Evolutionary conservation across 2,888 invertebrate genomes (phyloP).

Genomic region (Ophraella communa): DNA sequence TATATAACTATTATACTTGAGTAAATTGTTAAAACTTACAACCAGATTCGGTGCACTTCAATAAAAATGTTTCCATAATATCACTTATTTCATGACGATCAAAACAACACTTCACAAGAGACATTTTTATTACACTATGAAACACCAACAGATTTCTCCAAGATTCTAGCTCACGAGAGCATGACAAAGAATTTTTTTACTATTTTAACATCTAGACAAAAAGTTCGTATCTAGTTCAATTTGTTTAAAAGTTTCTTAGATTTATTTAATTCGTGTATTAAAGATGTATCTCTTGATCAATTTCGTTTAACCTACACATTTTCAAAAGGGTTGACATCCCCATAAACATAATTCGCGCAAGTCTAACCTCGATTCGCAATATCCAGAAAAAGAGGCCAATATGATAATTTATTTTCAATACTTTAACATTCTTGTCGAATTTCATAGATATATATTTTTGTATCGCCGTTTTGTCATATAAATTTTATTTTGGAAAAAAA

Average conservation of each 20-base stretch:
- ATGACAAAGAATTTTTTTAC: slow-evolving; percentile 1
- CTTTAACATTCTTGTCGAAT: too few species aligned
- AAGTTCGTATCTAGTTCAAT: too few species aligned
- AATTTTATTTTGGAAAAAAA: too few species aligned
- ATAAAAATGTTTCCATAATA: slow-evolving; percentile 75
- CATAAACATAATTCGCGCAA: slow-evolving; percentile 4
- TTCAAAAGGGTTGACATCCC: background rate
- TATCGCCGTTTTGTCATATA: too few species aligned
- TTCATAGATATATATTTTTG: too few species aligned
- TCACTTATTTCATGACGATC: slow-evolving; percentile 77
- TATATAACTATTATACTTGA: too few species aligned
- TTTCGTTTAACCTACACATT: slow-evolving; percentile 2
- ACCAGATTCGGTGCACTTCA: slow-evolving; percentile 82
- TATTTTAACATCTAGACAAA: too few species aligned
- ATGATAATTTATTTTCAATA: background rate
- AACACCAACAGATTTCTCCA: slow-evolving; percentile 1
- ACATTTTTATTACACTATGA: slow-evolving; percentile 62
- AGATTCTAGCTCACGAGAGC: background rate
- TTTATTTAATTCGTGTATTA: background rate
- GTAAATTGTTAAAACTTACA: slow-evolving; percentile 80
- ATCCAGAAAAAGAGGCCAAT: background rate
- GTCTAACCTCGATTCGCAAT: background rate
- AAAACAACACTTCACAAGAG: slow-evolving; percentile 80
- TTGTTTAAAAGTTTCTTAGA: background rate
- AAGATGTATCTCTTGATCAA: background rate